Conservation (phyloP, 2,797 vertebrate species). For the Coilia nasus region DNA sequence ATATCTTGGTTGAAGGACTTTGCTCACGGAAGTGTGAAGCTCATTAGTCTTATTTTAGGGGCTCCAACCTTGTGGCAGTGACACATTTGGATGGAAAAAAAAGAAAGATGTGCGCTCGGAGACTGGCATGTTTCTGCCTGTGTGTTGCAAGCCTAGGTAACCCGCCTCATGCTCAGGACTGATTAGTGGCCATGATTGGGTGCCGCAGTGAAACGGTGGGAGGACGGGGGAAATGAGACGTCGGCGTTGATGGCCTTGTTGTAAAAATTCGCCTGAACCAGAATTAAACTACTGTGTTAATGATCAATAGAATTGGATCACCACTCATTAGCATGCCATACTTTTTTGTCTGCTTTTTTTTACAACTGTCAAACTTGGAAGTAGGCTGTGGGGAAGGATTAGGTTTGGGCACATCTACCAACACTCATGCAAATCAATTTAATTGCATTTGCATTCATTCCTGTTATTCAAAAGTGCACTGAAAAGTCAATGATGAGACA, state of each 20-base stretch:
- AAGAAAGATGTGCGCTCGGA: neutral
- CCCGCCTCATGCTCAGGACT: neutral
- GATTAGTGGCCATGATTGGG: neutral
- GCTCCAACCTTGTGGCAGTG: neutral
- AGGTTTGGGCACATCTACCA: neutral
- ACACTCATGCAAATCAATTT: neutral
- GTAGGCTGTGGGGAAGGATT: neutral
- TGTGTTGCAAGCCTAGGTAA: neutral
- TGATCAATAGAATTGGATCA: neutral
- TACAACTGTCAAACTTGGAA: neutral
- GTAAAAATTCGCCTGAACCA: neutral
- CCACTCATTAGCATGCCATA: neutral
- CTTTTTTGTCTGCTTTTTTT: neutral
- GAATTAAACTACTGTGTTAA: neutral
- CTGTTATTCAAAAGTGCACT: neutral
- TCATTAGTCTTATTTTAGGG: slow-evolving; percentile 11
- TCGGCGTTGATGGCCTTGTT: neutral
- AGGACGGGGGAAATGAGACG: neutral
- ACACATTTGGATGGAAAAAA: neutral
- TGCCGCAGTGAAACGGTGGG: neutral
- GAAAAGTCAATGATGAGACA: neutral
- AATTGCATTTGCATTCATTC: neutral
- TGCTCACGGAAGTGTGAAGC: slow-evolving; percentile 15
- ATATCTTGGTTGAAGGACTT: slow-evolving; percentile 10
- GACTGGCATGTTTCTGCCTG: neutral